phyloP scores from a whole-genome alignment of 2,113 vertebrate genomes.

The Tragelaphus strepsiceros region DNA sequence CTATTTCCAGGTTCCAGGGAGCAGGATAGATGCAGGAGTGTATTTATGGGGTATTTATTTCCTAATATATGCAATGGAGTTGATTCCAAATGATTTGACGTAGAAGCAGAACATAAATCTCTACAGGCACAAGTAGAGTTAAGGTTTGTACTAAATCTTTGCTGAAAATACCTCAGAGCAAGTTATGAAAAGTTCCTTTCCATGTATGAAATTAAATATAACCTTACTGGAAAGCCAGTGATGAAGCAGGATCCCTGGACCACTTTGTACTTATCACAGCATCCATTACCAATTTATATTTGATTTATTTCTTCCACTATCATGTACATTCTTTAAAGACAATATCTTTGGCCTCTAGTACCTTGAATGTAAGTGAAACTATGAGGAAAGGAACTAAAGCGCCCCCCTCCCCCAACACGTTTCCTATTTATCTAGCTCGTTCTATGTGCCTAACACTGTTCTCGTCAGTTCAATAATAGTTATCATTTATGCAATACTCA shows the following conservation, averaged over 20 bases:
- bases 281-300: background rate
- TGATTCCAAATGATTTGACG: constrained; percentile 18
- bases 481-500: background rate
- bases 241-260: background rate
- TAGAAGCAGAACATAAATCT: constrained; percentile 35
- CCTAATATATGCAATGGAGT: constrained; percentile 27
- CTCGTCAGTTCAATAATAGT: background rate
- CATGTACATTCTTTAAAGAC: background rate
- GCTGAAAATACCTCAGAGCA: constrained; percentile 1
- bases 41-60: constrained; percentile 53
- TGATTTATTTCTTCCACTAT: background rate
- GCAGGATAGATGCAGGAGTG: background rate
- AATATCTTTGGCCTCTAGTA: background rate
- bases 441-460: background rate
- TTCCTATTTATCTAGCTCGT: background rate
- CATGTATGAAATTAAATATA: constrained; percentile 7
- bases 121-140: background rate
- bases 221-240: background rate
- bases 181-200: constrained; percentile 26
- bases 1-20: background rate
- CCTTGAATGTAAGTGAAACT: background rate
- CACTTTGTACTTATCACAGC: background rate
- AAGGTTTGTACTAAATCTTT: constrained; percentile 47
- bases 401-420: rapidly evolving
- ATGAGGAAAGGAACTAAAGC: background rate